Evolutionary conservation across 2,888 invertebrate genomes (phyloP).

Genomic region (Lobophora halterata): DNA sequence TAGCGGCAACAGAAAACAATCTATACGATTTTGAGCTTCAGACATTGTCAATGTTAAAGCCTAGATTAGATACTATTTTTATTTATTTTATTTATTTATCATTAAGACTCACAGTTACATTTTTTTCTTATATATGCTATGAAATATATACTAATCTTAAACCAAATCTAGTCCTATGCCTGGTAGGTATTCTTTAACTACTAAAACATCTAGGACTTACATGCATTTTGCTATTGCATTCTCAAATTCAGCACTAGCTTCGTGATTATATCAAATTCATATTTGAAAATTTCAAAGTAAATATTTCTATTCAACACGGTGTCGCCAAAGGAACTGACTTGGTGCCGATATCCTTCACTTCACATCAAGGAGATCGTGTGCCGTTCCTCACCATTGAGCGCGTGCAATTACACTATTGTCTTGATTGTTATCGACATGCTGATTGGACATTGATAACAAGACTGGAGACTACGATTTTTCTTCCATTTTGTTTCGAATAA

Average conservation of each 20-base stretch:
- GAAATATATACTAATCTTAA: no score
- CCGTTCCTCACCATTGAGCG: slow-evolving; percentile 61
- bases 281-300: no score
- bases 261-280: not conserved
- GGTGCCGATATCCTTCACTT: slow-evolving; percentile 45
- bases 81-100: no score
- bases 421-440: slow-evolving; percentile 31
- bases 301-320: slow-evolving; percentile 18
- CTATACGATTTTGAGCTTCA: no score
- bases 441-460: slow-evolving; percentile 40
- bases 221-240: slow-evolving; percentile 21
- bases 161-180: no score
- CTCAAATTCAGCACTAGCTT: not conserved
- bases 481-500: no score
- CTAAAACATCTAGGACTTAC: no score
- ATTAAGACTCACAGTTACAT: no score
- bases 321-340: slow-evolving; percentile 44
- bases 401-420: slow-evolving; percentile 26
- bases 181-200: no score
- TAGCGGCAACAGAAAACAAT: no score
- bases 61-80: no score
- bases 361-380: slow-evolving; percentile 54
- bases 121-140: no score
- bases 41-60: slow-evolving; percentile 2
- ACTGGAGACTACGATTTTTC: slow-evolving; percentile 24